Percentiles rank a stretch among this genome's conserved stretches.
Conservation (phyloP, 2,797 vertebrate species). For the Masticophis lateralis region DNA sequence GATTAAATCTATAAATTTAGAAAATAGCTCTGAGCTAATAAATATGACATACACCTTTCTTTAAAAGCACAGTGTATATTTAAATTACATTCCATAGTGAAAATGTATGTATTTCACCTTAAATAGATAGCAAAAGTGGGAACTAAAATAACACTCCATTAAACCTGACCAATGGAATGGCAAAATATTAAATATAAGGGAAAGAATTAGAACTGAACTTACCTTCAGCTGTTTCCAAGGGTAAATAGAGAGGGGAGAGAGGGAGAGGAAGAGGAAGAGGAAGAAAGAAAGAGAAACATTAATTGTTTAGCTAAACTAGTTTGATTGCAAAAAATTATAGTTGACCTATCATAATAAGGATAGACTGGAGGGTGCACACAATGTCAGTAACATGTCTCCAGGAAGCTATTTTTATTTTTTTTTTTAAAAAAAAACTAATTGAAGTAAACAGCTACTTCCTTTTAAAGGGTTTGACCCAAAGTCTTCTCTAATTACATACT, state of each 20-base stretch:
- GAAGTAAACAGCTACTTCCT: background rate
- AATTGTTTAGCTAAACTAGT: conserved; percentile 23
- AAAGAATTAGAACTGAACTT: conserved; percentile 3
- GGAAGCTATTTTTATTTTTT: background rate
- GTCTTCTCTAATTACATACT: background rate
- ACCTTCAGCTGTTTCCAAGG: no score
- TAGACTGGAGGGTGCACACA: background rate
- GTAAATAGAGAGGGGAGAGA: no score
- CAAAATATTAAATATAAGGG: background rate
- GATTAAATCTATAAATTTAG: background rate
- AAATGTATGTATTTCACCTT: background rate
- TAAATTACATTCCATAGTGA: background rate
- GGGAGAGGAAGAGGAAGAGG: no score
- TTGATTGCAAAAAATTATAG: background rate
- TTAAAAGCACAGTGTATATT: background rate
- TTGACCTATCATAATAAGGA: background rate
- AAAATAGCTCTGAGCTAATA: background rate
- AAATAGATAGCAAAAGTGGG: background rate
- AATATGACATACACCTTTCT: background rate
- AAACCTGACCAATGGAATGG: background rate
- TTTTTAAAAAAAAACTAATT: background rate
- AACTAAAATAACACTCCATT: background rate
- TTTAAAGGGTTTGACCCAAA: background rate
- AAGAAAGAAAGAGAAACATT: conserved; percentile 13
- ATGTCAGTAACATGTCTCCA: background rate